phyloP scores from a whole-genome alignment of 2,888 invertebrate genomes.

The Hydrotaea diabolus region DNA sequence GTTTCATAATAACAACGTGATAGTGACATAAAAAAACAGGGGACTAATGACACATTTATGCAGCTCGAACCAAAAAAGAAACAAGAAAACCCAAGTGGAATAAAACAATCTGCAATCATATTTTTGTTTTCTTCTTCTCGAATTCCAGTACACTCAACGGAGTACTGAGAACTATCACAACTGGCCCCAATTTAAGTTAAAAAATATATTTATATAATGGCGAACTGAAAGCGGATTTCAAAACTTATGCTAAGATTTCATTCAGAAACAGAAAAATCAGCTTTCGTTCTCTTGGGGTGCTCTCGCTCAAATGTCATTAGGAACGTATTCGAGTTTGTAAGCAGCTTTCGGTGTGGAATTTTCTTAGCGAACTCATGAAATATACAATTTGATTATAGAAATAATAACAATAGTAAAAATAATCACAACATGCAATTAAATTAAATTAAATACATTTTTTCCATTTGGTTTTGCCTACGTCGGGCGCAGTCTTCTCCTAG shows the following conservation, averaged over 20 bases:
- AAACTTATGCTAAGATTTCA: background rate
- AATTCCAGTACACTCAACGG: background rate
- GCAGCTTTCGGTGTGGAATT: too few species aligned
- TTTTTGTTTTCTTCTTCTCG: background rate
- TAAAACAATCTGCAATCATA: background rate
- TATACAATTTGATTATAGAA: too few species aligned
- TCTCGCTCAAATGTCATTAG: too few species aligned
- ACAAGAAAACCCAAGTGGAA: background rate
- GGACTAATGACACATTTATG: conserved; percentile 7
- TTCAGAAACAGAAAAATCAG: too few species aligned
- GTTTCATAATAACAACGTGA: background rate
- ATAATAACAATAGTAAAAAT: background rate
- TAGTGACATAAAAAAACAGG: background rate
- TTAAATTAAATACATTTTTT: too few species aligned
- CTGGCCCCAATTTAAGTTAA: background rate
- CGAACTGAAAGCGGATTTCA: background rate
- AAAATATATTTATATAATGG: background rate
- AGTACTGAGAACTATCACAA: background rate
- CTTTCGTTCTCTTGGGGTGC: too few species aligned
- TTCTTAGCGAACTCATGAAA: too few species aligned
- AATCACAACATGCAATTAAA: background rate
- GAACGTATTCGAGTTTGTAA: too few species aligned
- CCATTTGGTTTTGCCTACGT: too few species aligned
- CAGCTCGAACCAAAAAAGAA: background rate
- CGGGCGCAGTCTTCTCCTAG: background rate